phyloP scores from a whole-genome alignment of 2,888 invertebrate genomes.

The Hecatera dysodea region DNA sequence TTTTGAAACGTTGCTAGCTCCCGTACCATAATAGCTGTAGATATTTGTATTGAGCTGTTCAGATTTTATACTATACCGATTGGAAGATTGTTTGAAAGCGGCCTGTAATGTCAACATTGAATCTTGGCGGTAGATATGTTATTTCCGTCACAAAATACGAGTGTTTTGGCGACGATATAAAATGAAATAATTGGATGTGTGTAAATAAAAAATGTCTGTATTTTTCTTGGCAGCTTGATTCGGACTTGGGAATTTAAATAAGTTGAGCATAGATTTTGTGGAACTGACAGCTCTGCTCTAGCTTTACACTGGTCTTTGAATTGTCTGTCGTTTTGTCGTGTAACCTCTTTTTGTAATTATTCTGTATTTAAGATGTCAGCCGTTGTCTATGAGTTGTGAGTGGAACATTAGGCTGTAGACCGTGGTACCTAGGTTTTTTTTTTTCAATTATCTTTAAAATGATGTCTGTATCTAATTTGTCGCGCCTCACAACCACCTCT shows the following conservation, averaged over 20 bases:
- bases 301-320: conserved; percentile 26
- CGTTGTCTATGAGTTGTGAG: background rate
- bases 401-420: background rate
- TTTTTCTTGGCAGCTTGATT: conserved; percentile 50
- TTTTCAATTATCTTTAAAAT: background rate
- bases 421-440: background rate
- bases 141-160: conserved; percentile 54
- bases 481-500: too few relatives aligned
- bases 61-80: conserved; percentile 1
- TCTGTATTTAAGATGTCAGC: background rate
- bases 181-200: conserved; percentile 53
- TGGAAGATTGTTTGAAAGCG: conserved; percentile 39
- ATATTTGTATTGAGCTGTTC: conserved; percentile 22
- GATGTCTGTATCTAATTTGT: background rate
- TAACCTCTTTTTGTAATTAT: conserved; percentile 18
- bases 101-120: conserved; percentile 61
- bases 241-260: conserved; percentile 7
- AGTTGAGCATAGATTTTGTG: conserved; percentile 11
- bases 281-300: conserved; percentile 16
- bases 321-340: conserved; percentile 14
- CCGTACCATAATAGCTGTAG: too few relatives aligned
- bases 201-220: conserved; percentile 51
- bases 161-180: conserved; percentile 47
- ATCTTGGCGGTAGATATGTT: conserved; percentile 46
- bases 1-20: too few relatives aligned